Conservation (phyloP, 2,888 invertebrate genomes). For the Bimastos eiseni region DNA sequence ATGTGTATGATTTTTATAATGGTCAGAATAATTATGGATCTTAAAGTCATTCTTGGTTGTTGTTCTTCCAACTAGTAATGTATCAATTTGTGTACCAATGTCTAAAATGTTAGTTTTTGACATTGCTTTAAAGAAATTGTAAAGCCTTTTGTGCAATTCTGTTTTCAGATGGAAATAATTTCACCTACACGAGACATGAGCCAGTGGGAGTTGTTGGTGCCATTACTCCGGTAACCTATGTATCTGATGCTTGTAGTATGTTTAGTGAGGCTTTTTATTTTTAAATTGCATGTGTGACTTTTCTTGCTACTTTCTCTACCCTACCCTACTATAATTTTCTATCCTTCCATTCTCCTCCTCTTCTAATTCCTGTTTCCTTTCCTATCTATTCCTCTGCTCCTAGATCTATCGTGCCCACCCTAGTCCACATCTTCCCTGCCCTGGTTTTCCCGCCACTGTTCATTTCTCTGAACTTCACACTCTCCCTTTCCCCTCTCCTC, state of each 20-base stretch:
- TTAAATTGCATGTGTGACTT: background rate
- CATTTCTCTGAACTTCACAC: too few species aligned
- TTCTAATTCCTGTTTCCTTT: too few species aligned
- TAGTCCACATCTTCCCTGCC: too few species aligned
- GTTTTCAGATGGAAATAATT: slow-evolving; percentile 72
- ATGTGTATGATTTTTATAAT: background rate
- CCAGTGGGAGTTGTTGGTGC: slow-evolving; percentile 71
- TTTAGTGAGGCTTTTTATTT: background rate
- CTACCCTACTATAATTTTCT: too few species aligned
- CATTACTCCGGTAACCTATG: slow-evolving; percentile 62
- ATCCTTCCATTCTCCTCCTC: too few species aligned
- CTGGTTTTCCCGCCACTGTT: too few species aligned
- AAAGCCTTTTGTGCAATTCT: background rate
- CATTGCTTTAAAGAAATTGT: background rate
- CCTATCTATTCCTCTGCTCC: too few species aligned
- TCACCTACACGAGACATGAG: slow-evolving; percentile 73
- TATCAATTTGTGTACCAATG: background rate
- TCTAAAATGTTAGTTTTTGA: background rate
- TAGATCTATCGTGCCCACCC: too few species aligned
- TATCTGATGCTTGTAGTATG: background rate
- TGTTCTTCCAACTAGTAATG: background rate
- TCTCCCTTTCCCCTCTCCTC: too few species aligned
- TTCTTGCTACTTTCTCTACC: too few species aligned
- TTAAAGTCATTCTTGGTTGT: background rate
- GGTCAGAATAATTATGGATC: background rate